Conservation (phyloP, 2,797 vertebrate genomes). For the Pipistrellus pygmaeus region DNA sequence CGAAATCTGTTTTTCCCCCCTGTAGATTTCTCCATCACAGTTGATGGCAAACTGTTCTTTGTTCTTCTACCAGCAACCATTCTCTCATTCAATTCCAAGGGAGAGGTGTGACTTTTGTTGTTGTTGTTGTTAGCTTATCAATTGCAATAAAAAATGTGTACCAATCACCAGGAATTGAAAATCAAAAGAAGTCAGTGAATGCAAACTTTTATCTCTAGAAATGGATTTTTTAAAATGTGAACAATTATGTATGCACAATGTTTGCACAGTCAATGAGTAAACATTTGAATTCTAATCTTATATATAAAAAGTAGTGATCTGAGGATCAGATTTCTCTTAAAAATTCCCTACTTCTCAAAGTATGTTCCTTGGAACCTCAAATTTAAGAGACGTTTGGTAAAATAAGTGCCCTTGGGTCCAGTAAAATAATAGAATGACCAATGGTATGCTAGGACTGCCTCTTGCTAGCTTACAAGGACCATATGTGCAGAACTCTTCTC, state of each 20-base stretch:
- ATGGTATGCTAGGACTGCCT: accelerated
- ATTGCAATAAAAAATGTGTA: not conserved
- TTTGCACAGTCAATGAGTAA: not conserved
- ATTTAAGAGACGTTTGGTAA: not conserved
- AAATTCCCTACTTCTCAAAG: not conserved
- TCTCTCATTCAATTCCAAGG: not conserved
- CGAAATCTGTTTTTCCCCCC: not conserved
- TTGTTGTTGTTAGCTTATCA: not conserved
- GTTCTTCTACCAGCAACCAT: not conserved
- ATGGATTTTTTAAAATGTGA: not conserved
- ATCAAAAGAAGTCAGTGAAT: not conserved
- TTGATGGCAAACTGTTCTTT: not conserved
- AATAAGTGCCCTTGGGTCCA: not conserved
- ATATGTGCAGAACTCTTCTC: not conserved
- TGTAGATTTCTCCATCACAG: not conserved
- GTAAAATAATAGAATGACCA: not conserved
- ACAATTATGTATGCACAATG: not conserved
- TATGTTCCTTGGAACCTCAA: not conserved
- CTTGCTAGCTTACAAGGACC: not conserved
- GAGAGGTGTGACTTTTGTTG: not conserved
- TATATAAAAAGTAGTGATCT: not conserved
- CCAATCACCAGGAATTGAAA: not conserved
- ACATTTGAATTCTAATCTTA: not conserved
- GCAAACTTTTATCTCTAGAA: not conserved
- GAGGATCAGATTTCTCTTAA: not conserved